A percentile compares a stretch with the other conserved stretches of the same genome.
These are phyloP conservation scores for Belonocnema kinseyi DNA, from an alignment of 1,140 invertebrate species.

Conservation along the genomic window DNA sequence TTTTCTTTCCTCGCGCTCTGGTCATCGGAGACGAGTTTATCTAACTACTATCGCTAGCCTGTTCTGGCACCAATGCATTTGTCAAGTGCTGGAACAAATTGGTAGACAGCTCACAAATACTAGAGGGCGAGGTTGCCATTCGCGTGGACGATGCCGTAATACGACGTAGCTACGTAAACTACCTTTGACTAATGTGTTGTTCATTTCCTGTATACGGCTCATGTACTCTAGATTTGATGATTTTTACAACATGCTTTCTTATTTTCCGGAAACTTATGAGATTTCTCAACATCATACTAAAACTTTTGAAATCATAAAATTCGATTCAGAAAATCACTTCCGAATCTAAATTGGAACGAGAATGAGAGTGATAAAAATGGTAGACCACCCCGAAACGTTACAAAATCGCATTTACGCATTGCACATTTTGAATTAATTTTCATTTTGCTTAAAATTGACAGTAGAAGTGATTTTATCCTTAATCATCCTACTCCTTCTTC, in stretches of 20 bases:
- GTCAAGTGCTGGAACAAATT: conserved; percentile 71
- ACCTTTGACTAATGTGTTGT: conserved; percentile 72
- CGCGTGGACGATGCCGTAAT: conserved; percentile 35
- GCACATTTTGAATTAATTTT: too few species aligned
- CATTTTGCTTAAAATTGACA: too few species aligned
- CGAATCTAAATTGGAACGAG: too few species aligned
- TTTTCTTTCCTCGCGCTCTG: conserved; percentile 50
- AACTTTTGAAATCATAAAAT: too few species aligned
- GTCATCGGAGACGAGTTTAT: conserved; percentile 58
- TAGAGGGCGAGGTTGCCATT: conserved; percentile 23
- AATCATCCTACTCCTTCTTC: background rate
- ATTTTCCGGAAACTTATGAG: too few species aligned
- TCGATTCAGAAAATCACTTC: too few species aligned
- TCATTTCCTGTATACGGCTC: conserved; percentile 63
- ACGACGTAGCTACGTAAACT: conserved; percentile 56
- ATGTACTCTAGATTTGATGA: conserved; percentile 63
- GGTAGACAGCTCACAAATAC: conserved; percentile 68
- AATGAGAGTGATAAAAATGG: too few species aligned
- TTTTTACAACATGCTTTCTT: conserved; percentile 58
- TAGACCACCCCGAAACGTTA: too few species aligned
- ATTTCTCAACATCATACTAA: too few species aligned
- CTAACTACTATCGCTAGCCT: conserved; percentile 56
- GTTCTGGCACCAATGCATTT: conserved; percentile 65
- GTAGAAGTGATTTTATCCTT: too few species aligned
- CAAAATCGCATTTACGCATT: too few species aligned